phyloP scores from a whole-genome alignment of 2,113 vertebrate genomes.

The Rhinolophus ferrumequinum region DNA sequence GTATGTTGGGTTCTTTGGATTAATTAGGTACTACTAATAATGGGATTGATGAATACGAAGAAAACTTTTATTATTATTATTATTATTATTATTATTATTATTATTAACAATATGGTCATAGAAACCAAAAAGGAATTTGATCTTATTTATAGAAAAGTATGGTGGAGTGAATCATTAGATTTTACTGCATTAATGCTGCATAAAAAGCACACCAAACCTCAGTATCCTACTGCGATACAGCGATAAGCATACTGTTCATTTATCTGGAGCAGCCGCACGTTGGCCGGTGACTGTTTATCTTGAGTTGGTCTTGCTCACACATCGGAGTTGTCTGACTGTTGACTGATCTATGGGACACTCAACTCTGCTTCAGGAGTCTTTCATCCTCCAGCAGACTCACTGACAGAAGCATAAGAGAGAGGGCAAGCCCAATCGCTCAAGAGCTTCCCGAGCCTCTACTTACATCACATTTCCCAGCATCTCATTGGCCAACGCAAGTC shows the following conservation, averaged over 20 bases:
- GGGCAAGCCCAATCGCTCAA: not conserved
- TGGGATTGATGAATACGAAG: not conserved
- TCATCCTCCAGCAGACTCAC: not conserved
- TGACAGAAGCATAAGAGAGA: not conserved
- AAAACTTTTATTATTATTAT: not conserved
- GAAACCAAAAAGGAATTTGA: not conserved
- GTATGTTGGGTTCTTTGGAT: not conserved
- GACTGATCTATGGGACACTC: too few species aligned
- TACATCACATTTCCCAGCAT: not conserved
- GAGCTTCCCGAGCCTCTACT: not conserved
- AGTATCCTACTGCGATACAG: not conserved
- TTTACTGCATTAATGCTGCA: not conserved
- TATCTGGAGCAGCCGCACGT: not conserved
- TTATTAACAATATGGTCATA: not conserved
- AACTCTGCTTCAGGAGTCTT: not conserved
- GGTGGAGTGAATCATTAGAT: not conserved
- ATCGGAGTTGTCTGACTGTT: not conserved
- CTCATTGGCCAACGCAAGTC: not conserved
- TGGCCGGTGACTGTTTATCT: not conserved
- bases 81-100: too few species aligned
- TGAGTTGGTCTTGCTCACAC: not conserved
- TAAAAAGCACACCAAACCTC: not conserved
- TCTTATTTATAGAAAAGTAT: not conserved
- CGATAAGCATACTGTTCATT: not conserved
- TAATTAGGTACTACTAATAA: not conserved